Evolutionary conservation across 1,140 invertebrate genomes (phyloP), one percentile per base, ranked within the genome.

Genomic region (Ladona fulva): DNA sequence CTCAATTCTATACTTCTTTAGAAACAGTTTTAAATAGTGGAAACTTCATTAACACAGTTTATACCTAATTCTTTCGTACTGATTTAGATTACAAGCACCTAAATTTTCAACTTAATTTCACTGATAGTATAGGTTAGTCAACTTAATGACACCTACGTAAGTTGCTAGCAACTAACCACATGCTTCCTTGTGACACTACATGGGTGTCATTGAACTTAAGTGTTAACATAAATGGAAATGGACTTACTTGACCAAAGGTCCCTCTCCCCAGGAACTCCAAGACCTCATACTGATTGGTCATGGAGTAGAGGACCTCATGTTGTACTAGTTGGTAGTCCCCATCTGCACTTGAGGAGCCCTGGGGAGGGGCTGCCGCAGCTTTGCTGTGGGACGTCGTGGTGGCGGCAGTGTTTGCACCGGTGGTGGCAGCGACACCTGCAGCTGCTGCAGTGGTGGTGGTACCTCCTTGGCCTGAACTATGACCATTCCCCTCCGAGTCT

Each of bases 271-370:
- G 89, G 87, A 99, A 99, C 86, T 99, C 98, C 81, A 99, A 89
- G 79, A 99, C 98, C 87, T 98, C 96, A 87, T 98, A 98, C 84
- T 95, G 93, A 81, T 93, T 93, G 66, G 91, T 93, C 86, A 94
- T 93, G 77, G 96, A 98, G 86, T 97, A 98, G 79, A 99, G 91
- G 80, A 98, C 97, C 87, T 99, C 97, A 87, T 99, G 97, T 86
- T 99, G 96, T 42, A 99, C 97, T 84, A 99, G 89, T 85, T 98
- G 96, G 87, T 99, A 99, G 87, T 99, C 97, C 74, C 97, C 97
- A 87, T 99, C 97, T 81, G 93, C 90, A 83, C 93, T 88, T 84
- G 90, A 89, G 83, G 92, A 89, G 84, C 81, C 79, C 80, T 82
- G 81, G 79, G 81, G 80, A 77, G 79, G 80, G 79, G 82, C 84